Evolutionary conservation across 1,140 invertebrate genomes (phyloP).

Genomic region (Drosophila carrolli): DNA sequence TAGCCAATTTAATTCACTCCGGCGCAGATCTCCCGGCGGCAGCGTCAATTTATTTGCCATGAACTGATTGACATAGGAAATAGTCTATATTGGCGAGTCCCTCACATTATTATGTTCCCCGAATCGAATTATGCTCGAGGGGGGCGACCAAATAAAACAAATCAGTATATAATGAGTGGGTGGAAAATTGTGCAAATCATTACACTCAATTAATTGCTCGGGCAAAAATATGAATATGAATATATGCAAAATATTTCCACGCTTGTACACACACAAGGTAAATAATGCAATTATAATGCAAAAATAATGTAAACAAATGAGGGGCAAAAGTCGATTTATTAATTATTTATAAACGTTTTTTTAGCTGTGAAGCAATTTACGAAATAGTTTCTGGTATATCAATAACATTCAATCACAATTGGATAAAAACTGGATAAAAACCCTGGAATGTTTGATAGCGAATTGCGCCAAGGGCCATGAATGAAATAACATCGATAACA

Average conservation of each 20-base stretch:
- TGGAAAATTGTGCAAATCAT: conserved; percentile 51
- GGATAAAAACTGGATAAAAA: conserved; percentile 19
- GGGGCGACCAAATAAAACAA: conserved; percentile 25
- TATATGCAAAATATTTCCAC: conserved; percentile 40
- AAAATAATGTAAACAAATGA: conserved; percentile 50
- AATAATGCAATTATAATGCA: conserved; percentile 59
- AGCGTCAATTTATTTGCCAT: conserved; percentile 38
- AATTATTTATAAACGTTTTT: conserved; percentile 15
- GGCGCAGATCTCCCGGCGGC: background rate
- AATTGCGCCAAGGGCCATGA: conserved; percentile 19
- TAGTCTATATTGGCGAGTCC: conserved; percentile 33
- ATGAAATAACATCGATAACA: conserved; percentile 37
- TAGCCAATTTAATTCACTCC: conserved; percentile 50
- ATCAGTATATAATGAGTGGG: conserved; percentile 14
- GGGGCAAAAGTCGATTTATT: background rate
- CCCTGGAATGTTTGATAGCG: conserved; percentile 25
- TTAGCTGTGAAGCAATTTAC: background rate
- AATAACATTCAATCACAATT: conserved; percentile 44
- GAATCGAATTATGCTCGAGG: conserved; percentile 40
- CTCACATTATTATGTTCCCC: conserved; percentile 34
- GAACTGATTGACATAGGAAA: conserved; percentile 41
- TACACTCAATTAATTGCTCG: conserved; percentile 52
- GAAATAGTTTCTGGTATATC: conserved; percentile 5
- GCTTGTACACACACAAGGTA: background rate
- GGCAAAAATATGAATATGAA: conserved; percentile 53